Evolutionary conservation across 2,113 vertebrate species (phyloP).

Genomic region (Tyto alba): DNA sequence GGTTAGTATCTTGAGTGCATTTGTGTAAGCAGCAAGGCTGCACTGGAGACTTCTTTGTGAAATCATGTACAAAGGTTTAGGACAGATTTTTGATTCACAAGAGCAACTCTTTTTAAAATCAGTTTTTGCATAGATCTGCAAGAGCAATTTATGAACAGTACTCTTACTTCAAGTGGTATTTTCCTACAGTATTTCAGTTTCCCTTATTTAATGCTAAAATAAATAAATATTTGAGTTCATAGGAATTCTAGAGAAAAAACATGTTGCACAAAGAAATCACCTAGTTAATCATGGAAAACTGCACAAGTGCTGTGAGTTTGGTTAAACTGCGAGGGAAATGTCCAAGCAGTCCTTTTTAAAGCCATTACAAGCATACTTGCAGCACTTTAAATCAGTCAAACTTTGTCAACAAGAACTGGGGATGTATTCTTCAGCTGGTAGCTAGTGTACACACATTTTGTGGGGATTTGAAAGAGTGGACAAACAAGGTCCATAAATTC

Average conservation of each 20-base stretch:
- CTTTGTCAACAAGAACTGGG: neutral
- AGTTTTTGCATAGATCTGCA: neutral
- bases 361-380: neutral
- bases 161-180: neutral
- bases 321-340: neutral
- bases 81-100: neutral
- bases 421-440: neutral
- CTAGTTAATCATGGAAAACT: neutral
- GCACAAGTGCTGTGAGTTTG: neutral
- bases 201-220: conserved; percentile 28
- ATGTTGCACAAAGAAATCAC: neutral
- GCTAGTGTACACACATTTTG: neutral
- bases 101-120: neutral
- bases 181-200: conserved; percentile 28
- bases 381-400: neutral
- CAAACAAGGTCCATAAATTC: neutral
- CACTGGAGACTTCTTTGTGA: neutral
- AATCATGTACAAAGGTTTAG: neutral
- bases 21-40: neutral
- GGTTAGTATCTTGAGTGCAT: neutral
- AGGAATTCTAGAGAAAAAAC: conserved; percentile 12
- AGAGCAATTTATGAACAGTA: neutral
- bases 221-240: conserved; percentile 24
- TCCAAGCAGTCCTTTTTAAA: neutral
- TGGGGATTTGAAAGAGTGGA: neutral